These are phyloP conservation scores for Pseudochirops cupreus DNA, from an alignment of 2,797 vertebrate genomes.

Conservation along the genomic window DNA sequence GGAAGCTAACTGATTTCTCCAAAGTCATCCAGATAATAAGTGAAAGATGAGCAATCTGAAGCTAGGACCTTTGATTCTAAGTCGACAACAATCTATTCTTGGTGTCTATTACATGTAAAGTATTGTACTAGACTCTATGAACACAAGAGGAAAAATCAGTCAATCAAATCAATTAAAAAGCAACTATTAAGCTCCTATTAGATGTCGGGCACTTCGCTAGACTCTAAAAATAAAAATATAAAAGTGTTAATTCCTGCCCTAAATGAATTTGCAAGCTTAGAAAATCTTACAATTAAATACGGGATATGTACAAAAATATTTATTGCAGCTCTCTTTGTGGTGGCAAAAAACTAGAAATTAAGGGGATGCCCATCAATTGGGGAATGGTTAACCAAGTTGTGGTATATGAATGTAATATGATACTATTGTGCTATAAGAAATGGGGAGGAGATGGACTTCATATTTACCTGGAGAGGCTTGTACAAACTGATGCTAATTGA, in stretches of 20 bases:
- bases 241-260: not conserved
- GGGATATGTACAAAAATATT: too few relatives aligned
- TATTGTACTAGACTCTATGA: not conserved
- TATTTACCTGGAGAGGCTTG: too few relatives aligned
- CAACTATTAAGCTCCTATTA: not conserved
- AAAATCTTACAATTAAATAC: not conserved
- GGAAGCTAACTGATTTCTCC: not conserved
- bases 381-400: too few relatives aligned
- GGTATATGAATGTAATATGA: too few relatives aligned
- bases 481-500: too few relatives aligned
- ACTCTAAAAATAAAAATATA: not conserved
- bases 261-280: not conserved
- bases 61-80: not conserved
- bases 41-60: not conserved
- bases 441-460: too few relatives aligned
- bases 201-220: not conserved
- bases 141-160: not conserved
- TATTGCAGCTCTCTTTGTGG: too few relatives aligned
- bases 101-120: not conserved
- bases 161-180: not conserved
- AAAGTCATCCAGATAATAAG: not conserved
- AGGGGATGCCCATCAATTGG: too few relatives aligned
- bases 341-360: too few relatives aligned
- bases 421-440: too few relatives aligned
- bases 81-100: not conserved